Percentiles rank a stretch among this genome's conserved stretches.
These are phyloP conservation scores for Drosophila parabipectinata DNA, from an alignment of 1,140 invertebrate species.

Conservation along the genomic window DNA sequence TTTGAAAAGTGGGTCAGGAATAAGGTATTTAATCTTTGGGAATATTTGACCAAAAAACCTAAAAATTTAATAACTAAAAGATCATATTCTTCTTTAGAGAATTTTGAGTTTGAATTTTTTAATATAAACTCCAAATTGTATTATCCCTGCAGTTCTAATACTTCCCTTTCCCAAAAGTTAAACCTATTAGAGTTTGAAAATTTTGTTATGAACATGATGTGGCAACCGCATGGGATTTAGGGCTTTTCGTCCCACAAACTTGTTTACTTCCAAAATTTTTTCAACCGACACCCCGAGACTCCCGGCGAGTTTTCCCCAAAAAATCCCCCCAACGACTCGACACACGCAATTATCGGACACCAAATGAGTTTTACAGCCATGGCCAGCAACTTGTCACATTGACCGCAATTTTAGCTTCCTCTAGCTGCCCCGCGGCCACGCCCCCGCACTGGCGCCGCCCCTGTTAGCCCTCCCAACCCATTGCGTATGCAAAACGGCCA, in stretches of 20 bases:
- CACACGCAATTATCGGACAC: constrained; percentile 59
- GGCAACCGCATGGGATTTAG: constrained; percentile 14
- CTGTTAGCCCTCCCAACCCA: background rate
- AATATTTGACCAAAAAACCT: no score
- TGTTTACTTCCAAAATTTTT: constrained; percentile 46
- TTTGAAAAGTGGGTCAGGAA: no score
- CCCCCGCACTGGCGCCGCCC: background rate
- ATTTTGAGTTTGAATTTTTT: no score
- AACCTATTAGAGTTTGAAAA: no score
- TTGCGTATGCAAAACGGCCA: constrained; percentile 67
- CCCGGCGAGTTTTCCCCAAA: constrained; percentile 20
- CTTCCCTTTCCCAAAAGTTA: no score
- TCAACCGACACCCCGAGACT: constrained; percentile 25
- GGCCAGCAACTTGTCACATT: constrained; percentile 37
- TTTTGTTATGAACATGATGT: constrained; percentile 7
- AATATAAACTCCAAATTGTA: no score
- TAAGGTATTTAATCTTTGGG: no score
- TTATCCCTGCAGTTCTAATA: no score
- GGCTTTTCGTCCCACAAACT: background rate
- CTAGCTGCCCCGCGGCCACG: constrained; percentile 14
- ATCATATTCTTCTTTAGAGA: no score
- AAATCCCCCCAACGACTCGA: constrained; percentile 8
- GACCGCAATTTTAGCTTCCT: constrained; percentile 60
- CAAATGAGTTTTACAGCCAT: constrained; percentile 35
- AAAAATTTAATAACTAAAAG: no score